Percentiles rank a stretch among this genome's conserved stretches.
These are phyloP conservation scores for Monodelphis domestica DNA, from an alignment of 2,797 vertebrate genomes.

Conservation along the genomic window DNA sequence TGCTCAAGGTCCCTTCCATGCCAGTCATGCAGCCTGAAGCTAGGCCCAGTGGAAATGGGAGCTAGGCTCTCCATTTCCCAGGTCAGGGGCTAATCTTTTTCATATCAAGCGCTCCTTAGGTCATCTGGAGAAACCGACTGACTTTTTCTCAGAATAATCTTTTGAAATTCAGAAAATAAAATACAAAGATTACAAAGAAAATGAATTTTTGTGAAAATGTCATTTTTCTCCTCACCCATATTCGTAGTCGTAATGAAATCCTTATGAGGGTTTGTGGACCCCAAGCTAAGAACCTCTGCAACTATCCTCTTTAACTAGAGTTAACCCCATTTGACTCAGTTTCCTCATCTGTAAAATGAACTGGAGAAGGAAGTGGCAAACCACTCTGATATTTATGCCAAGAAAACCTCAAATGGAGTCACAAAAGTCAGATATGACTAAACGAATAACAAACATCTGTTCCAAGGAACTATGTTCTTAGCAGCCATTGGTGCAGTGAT, in stretches of 20 bases:
- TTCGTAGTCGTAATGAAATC: not conserved
- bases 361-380: not conserved
- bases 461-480: not conserved
- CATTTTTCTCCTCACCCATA: not conserved
- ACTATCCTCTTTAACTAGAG: not conserved
- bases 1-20: not conserved
- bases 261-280: not conserved
- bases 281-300: not conserved
- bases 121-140: not conserved
- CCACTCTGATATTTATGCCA: not conserved
- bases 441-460: not conserved
- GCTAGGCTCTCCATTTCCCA: not conserved
- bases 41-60: not conserved
- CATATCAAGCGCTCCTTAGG: not conserved
- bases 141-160: not conserved
- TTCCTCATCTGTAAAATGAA: not conserved
- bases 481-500: not conserved
- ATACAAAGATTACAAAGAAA: not conserved
- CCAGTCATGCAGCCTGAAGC: no score
- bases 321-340: not conserved
- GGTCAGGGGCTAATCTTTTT: not conserved
- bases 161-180: not conserved
- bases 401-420: not conserved
- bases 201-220: not conserved
- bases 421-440: not conserved